Evolutionary conservation across 2,113 vertebrate species (phyloP).

Genomic region (Circaetus cinerascens): DNA sequence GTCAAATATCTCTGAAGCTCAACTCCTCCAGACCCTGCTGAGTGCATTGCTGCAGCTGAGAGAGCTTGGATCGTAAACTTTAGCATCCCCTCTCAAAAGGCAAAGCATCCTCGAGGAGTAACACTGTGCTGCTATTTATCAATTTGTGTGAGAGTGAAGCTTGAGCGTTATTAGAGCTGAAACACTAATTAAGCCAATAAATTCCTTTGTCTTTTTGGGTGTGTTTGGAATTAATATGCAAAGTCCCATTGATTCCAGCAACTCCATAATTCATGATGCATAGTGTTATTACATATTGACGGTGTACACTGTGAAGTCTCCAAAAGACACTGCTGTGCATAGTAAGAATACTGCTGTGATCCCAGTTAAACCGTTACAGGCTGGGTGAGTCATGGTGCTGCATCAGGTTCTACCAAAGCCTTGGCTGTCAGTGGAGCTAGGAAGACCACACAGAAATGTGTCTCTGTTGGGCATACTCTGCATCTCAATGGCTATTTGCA

Average conservation of each 20-base stretch:
- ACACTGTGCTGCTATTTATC: neutral
- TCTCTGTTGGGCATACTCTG: neutral
- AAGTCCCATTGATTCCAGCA: conserved; percentile 46
- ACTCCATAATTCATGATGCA: neutral
- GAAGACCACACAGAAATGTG: neutral
- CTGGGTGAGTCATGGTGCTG: neutral
- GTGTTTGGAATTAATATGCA: conserved; percentile 68
- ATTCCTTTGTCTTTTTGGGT: conserved; percentile 36
- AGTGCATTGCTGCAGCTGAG: neutral
- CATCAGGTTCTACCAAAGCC: neutral
- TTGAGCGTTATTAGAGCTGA: conserved; percentile 19
- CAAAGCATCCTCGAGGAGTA: conserved; percentile 19
- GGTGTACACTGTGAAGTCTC: neutral
- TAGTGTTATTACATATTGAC: conserved; percentile 45
- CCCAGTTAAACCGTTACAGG: neutral
- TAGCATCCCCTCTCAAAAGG: neutral
- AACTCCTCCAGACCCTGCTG: neutral
- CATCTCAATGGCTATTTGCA: neutral
- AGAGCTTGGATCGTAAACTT: neutral
- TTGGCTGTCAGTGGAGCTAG: neutral
- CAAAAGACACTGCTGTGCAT: conserved; percentile 13
- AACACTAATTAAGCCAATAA: conserved; percentile 57
- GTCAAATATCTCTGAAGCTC: neutral
- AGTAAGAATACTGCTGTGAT: conserved; percentile 32
- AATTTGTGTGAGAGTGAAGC: conserved; percentile 8